These are phyloP conservation scores for Hirtodrosophila cameraria DNA, from an alignment of 2,888 invertebrate genomes.

Conservation along the genomic window DNA sequence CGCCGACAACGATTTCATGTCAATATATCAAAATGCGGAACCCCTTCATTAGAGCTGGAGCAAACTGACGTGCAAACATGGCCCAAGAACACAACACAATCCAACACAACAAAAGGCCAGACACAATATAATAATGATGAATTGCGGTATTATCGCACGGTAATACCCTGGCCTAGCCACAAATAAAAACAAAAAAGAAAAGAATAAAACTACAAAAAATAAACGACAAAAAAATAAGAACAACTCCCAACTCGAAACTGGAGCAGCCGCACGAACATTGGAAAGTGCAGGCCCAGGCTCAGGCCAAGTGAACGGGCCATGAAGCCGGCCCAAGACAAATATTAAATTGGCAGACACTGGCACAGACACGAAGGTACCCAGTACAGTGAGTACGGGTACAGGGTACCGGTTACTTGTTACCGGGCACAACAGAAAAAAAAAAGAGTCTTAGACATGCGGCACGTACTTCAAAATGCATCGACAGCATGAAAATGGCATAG, in stretches of 20 bases:
- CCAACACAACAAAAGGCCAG: slow-evolving; percentile 28
- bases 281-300: slow-evolving; percentile 50
- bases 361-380: slow-evolving; percentile 45
- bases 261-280: slow-evolving; percentile 74
- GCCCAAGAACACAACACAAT: slow-evolving; percentile 19
- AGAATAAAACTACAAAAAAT: slow-evolving; percentile 20
- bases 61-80: slow-evolving; percentile 49
- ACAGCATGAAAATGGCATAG: slow-evolving; percentile 42
- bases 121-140: slow-evolving; percentile 79
- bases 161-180: slow-evolving; percentile 63
- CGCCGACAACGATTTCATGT: slow-evolving; percentile 53
- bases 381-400: slow-evolving; percentile 11
- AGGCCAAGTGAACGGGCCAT: slow-evolving; percentile 5
- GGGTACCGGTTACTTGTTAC: background rate
- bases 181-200: slow-evolving; percentile 24
- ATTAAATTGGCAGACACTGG: slow-evolving; percentile 63
- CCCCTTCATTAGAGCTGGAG: slow-evolving; percentile 66
- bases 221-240: slow-evolving; percentile 26
- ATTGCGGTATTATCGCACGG: slow-evolving; percentile 80
- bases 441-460: slow-evolving; percentile 41
- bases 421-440: too few species aligned
- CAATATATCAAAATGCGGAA: slow-evolving; percentile 75
- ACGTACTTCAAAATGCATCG: slow-evolving; percentile 72
- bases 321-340: slow-evolving; percentile 57
- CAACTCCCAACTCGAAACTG: slow-evolving; percentile 44